phyloP scores from a whole-genome alignment of 2,888 invertebrate genomes.

The Eristalinus sepulchralis region DNA sequence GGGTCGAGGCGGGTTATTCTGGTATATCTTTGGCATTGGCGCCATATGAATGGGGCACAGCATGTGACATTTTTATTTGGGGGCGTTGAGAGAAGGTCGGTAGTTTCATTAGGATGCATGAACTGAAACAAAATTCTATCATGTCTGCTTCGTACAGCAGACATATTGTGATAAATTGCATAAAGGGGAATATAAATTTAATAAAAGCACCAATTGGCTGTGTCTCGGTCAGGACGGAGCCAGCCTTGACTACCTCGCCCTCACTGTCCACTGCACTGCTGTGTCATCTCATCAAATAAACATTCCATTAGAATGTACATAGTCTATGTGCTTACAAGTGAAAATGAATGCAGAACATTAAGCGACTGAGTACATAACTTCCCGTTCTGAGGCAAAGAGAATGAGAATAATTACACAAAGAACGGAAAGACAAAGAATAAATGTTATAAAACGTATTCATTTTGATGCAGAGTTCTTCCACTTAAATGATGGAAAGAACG shows the following conservation, averaged over 20 bases:
- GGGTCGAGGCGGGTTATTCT: neutral
- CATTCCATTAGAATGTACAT: neutral
- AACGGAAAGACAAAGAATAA: neutral
- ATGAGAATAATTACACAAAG: neutral
- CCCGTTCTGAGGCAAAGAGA: neutral
- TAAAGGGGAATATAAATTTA: too few relatives aligned
- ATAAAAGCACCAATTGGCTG: too few relatives aligned
- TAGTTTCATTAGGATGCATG: constrained; percentile 53
- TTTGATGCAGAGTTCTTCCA: neutral
- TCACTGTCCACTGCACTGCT: too few relatives aligned
- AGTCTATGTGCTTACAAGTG: neutral
- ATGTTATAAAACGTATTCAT: neutral
- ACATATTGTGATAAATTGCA: too few relatives aligned
- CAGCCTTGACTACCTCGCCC: too few relatives aligned
- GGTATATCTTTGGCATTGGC: constrained; percentile 28
- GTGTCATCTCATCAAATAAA: too few relatives aligned
- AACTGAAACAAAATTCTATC: constrained; percentile 51
- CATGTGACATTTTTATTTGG: constrained; percentile 36
- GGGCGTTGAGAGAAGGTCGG: constrained; percentile 33
- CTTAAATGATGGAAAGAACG: neutral
- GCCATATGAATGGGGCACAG: constrained; percentile 48
- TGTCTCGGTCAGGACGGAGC: too few relatives aligned
- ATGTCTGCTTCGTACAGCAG: neutral
- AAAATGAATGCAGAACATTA: neutral
- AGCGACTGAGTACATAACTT: neutral